These are phyloP conservation scores for Cephalotes varians DNA, from an alignment of 2,888 invertebrate genomes.

Conservation along the genomic window DNA sequence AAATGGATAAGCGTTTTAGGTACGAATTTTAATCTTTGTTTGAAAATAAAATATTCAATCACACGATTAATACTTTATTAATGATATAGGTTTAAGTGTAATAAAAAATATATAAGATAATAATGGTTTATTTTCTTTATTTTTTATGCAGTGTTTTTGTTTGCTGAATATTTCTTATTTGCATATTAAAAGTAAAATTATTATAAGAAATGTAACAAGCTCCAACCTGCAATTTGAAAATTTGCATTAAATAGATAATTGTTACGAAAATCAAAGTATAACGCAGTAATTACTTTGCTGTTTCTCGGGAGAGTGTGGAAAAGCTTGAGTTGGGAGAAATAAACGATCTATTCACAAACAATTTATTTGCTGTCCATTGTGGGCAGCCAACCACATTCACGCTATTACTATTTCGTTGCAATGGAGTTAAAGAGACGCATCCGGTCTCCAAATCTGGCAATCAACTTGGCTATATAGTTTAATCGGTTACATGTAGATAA, in stretches of 20 bases:
- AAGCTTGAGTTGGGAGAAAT: neutral
- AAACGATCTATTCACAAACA: slow-evolving; percentile 42
- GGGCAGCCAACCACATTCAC: slow-evolving; percentile 38
- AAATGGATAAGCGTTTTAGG: neutral
- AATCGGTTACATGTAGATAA: slow-evolving; percentile 63
- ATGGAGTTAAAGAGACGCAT: slow-evolving; percentile 57
- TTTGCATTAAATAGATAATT: neutral
- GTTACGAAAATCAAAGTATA: slow-evolving; percentile 1
- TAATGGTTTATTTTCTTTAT: neutral
- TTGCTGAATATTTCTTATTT: neutral
- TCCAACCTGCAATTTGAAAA: neutral
- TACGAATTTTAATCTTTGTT: neutral
- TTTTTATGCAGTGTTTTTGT: neutral
- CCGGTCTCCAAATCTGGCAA: slow-evolving; percentile 59
- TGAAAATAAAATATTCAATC: neutral
- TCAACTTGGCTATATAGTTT: slow-evolving; percentile 57
- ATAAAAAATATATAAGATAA: neutral
- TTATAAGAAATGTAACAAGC: neutral
- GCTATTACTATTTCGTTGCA: slow-evolving; percentile 52
- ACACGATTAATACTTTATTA: neutral
- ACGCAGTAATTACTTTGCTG: slow-evolving; percentile 44
- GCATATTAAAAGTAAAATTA: neutral
- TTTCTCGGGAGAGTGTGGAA: neutral
- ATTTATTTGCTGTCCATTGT: slow-evolving; percentile 64
- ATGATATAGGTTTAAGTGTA: neutral